Base-by-base conservation (phyloP, 2,113 vertebrate species). In the Psammodynastes pulverulentus region DNA sequence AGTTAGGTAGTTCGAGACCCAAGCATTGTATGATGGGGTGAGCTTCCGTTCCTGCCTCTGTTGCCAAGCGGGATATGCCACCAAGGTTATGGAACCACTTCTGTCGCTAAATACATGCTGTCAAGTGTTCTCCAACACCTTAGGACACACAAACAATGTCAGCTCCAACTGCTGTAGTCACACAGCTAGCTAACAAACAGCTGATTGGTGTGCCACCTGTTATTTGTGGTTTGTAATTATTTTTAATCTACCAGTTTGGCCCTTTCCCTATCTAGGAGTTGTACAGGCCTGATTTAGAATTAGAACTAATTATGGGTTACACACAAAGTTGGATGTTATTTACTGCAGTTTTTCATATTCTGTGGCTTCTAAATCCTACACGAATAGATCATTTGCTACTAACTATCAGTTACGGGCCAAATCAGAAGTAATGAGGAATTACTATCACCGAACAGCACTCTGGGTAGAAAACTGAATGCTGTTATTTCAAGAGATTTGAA, bases 301-400 rank as follows among this genome's bases (percentile, higher is more conserved):
- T 90, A 89, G 92, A 96, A 95, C 96, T 95, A 96, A 94, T 94
- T 89, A 85, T 5, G 84, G 6, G 46, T 45, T 12, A 49, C 46
- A 39, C 95, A 95, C 93, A 93, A 95, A 96, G 89, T 84, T 19
- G 0, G 9, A 13, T 67, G 52, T 93, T 29, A 29, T 6, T 88
- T n/a, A 29, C 24, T 62, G 21, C 39, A 43, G 34, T 39, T 87
- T n/a, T 23, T 45, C 87, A 39, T 34, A 88, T 23, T 52, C 84
- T 84, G 34, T 15, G 43, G 29, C 29, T 4, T 86, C 52, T 48
- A 23, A 9, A 34, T 45, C 5, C 84, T 86, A 29, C 10, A 26
- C 9, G 3, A 91, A 58, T 21, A 62, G 29, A 86, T 91, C 3
- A 86, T 26, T 91, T 19, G 21, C 7, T 10, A 21, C 21, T 15